phyloP scores from a whole-genome alignment of 2,888 invertebrate genomes.

The Philopedon plagiatum region DNA sequence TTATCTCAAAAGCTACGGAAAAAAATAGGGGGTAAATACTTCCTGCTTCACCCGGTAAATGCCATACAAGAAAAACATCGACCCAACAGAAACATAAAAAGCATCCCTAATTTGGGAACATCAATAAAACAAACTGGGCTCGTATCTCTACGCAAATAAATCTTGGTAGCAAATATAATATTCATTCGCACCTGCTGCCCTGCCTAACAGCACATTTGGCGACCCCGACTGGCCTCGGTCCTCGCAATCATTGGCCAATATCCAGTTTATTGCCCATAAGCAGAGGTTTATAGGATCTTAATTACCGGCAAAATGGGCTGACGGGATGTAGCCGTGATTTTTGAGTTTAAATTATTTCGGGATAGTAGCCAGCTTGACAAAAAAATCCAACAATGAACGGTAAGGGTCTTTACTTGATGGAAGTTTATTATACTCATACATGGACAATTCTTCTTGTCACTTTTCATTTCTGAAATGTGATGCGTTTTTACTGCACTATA shows the following conservation, averaged over 20 bases:
- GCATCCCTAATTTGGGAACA: not conserved
- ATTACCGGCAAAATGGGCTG: constrained; percentile 31
- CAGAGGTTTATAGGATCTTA: constrained; percentile 41
- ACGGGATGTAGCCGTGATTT: not conserved
- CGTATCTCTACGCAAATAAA: constrained; percentile 31
- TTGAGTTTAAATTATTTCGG: constrained; percentile 17
- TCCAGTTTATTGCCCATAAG: constrained; percentile 44
- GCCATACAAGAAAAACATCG: not conserved
- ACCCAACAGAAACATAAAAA: constrained; percentile 3
- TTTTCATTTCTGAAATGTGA: too few relatives aligned
- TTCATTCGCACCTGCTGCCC: constrained; percentile 47
- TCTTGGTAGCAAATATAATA: constrained; percentile 38
- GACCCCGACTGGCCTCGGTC: constrained; percentile 13
- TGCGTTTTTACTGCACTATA: too few relatives aligned
- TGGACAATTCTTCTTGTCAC: too few relatives aligned
- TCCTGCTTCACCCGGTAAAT: too few relatives aligned
- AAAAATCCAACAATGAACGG: too few relatives aligned
- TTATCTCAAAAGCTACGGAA: too few relatives aligned
- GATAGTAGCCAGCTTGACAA: too few relatives aligned
- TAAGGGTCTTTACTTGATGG: too few relatives aligned
- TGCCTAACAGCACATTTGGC: constrained; percentile 29
- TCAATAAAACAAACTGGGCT: constrained; percentile 10
- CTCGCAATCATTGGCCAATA: constrained; percentile 41
- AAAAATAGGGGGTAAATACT: too few relatives aligned
- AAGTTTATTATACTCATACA: too few relatives aligned